Evolutionary conservation across 2,113 vertebrate genomes (phyloP), one percentile per base, ranked within the genome.

Genomic region (Gobio gobio): DNA sequence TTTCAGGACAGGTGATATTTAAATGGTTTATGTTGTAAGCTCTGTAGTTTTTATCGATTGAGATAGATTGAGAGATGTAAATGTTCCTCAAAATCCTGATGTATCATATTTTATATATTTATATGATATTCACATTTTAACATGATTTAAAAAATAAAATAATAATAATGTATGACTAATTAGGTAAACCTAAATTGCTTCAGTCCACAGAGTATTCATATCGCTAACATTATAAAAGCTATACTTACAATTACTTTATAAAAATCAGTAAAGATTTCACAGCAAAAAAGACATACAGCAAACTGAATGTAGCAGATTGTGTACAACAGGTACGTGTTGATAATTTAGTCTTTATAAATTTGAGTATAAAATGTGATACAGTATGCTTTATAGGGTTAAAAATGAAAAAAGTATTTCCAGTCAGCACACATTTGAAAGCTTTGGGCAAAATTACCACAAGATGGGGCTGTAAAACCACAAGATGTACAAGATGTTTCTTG

Each of bases 361-460:
- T n/a, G 18, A 22, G 36, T 10, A 40, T 40, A 33, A 70, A 49
- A 14, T 26, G n/a, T 24, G 12, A 49, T 12, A 22, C 36, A 12
- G 8, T 12, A 26, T 1, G 33, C 8, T 20, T 70, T 40, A 22
- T 5, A 70, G 16, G 64, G 36, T 68, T 36, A 40, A 68, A 20
- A 40, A 10, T 10, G 20, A 22, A 43, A 59, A 10, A 78, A 24
- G 18, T 77, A 20, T n/a, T 22, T 78, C 6, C 26, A 54, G 14
- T 76, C 73, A 54, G 43, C 12, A 20, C 0, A 84, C 61, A 51
- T 77, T 26, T 75, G 12, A 22, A 10, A 75, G 8, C n/a, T 14
- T 40, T n/a, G 24, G 43, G 24, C 51, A 81, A 80, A 70, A 74
- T 36, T 24, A 36, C 77, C 87, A 86, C 82, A 84, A 84, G 85